Percentiles rank a stretch among this genome's conserved stretches.
Evolutionary conservation across 2,797 vertebrate genomes (phyloP).

Genomic region (Sebastes umbrosus): DNA sequence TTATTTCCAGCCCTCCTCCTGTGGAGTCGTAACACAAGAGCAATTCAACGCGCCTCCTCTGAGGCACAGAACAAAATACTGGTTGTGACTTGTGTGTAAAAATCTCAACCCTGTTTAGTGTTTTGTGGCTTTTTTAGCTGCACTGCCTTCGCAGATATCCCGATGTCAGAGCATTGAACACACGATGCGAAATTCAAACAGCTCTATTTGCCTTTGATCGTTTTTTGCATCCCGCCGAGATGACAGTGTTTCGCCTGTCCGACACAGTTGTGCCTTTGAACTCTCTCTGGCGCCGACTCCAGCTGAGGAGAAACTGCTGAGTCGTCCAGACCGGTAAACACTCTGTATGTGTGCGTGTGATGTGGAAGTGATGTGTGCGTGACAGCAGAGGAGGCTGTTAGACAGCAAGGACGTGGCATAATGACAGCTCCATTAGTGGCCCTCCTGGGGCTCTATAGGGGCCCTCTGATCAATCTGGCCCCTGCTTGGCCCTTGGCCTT

Average conservation of each 20-base stretch:
- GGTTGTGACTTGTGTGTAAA: background rate
- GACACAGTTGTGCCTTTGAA: conserved; percentile 54
- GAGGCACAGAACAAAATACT: conserved; percentile 3
- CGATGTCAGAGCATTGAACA: conserved; percentile 19
- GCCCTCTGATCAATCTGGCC: conserved; percentile 70
- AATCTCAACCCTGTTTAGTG: conserved; percentile 7
- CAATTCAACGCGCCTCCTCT: conserved; percentile 21
- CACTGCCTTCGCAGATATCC: conserved; percentile 3
- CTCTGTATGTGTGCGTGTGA: conserved; percentile 6
- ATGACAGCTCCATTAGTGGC: conserved; percentile 75
- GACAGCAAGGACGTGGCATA: conserved; percentile 66
- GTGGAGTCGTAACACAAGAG: background rate
- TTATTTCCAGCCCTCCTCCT: background rate
- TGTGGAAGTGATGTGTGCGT: conserved; percentile 43
- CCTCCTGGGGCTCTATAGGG: conserved; percentile 53
- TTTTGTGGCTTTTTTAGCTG: background rate
- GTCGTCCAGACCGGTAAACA: conserved; percentile 38
- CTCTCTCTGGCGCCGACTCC: conserved; percentile 42
- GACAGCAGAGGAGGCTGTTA: conserved; percentile 72
- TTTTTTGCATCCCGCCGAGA: conserved; percentile 23
- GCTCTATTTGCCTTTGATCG: conserved; percentile 35
- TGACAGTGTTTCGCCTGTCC: conserved; percentile 45
- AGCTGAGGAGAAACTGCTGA: conserved; percentile 68
- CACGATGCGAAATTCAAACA: conserved; percentile 21
- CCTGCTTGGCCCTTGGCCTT: conserved; percentile 60